Percentiles rank a stretch among this genome's conserved stretches.
Conservation (phyloP, 2,888 invertebrate species). For the Machimus atricapillus region DNA sequence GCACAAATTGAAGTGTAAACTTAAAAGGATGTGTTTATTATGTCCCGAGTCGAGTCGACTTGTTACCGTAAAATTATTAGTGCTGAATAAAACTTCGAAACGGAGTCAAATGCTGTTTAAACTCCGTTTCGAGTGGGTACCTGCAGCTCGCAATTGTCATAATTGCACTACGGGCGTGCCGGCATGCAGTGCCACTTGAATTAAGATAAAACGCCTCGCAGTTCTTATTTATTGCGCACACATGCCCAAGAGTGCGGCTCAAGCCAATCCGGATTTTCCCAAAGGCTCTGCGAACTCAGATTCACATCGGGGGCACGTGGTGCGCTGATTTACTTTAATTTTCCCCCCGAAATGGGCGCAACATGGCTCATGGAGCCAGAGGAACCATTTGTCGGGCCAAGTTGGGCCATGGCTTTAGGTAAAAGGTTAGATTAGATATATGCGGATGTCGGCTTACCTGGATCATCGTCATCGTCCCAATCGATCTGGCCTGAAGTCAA, state of each 20-base stretch:
- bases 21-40: slow-evolving; percentile 40
- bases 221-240: background rate
- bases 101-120: slow-evolving; percentile 9
- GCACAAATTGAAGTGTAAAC: slow-evolving; percentile 41
- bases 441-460: slow-evolving; percentile 56
- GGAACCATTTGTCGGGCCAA: background rate
- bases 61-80: slow-evolving; percentile 14
- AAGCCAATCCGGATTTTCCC: background rate
- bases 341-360: background rate
- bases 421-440: background rate
- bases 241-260: background rate
- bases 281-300: background rate
- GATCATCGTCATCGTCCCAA: slow-evolving; percentile 64
- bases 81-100: slow-evolving; percentile 20
- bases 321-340: background rate
- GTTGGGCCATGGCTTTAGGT: background rate
- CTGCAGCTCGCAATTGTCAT: slow-evolving; percentile 3
- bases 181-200: background rate
- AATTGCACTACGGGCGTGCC: background rate
- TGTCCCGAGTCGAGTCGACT: slow-evolving; percentile 6
- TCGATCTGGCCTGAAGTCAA: slow-evolving; percentile 62
- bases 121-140: background rate
- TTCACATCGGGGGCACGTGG: background rate
- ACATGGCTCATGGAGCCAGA: background rate
- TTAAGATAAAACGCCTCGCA: background rate